A percentile compares a stretch with the other conserved stretches of the same genome.
Conservation (phyloP, 2,797 vertebrate species). For the Limosa lapponica region DNA sequence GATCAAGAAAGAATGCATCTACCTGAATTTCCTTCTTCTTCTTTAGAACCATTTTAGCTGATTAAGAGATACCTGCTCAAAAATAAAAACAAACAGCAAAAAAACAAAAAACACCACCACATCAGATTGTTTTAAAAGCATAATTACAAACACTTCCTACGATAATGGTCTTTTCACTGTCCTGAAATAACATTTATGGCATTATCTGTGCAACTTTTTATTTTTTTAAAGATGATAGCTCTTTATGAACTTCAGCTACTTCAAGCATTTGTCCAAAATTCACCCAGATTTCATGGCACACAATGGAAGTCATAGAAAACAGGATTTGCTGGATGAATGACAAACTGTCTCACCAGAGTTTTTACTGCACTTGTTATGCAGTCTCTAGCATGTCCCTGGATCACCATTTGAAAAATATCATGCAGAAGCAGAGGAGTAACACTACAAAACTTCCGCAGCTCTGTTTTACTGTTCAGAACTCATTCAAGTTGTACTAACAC, state of each 20-base stretch:
- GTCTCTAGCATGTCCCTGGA: rapidly evolving
- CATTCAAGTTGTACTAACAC: rapidly evolving
- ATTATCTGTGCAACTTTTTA: background rate
- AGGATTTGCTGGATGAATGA: background rate
- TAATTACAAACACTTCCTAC: background rate
- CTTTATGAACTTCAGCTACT: background rate
- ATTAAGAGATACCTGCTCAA: background rate
- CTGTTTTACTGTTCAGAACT: background rate
- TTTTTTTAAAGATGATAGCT: background rate
- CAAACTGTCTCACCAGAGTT: background rate
- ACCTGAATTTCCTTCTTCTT: constrained; percentile 88
- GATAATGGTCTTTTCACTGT: background rate
- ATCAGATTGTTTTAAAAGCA: background rate
- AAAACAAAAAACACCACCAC: background rate
- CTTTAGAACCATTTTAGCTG: constrained; percentile 88
- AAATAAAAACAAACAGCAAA: background rate
- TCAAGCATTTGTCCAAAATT: background rate
- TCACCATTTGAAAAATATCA: background rate
- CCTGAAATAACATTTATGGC: background rate
- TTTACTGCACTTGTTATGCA: background rate
- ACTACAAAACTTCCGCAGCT: background rate
- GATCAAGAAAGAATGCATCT: constrained; percentile 82
- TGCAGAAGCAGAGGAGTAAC: rapidly evolving
- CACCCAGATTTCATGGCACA: background rate
- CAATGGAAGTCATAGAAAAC: rapidly evolving